phyloP scores from a whole-genome alignment of 35 echinoderm and acorn worm genomes.

The Eucidaris tribuloides region DNA sequence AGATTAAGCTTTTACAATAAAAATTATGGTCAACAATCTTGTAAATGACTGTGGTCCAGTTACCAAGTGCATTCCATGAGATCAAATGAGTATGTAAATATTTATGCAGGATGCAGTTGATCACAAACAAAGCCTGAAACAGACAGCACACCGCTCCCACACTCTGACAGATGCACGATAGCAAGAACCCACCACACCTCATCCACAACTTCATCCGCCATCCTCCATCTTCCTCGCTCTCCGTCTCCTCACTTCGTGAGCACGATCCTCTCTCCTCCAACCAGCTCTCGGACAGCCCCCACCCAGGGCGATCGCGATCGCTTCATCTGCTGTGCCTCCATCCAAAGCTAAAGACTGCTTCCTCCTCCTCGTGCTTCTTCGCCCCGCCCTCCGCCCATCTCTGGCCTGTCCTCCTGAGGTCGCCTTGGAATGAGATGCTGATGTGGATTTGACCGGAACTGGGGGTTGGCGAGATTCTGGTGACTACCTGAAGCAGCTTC shows the following conservation, averaged over 20 bases:
- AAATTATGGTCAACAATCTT: no score
- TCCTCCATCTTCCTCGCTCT: not conserved
- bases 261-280: not conserved
- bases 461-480: not conserved
- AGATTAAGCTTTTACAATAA: no score
- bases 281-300: constrained; percentile 11
- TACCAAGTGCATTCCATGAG: no score
- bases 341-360: not conserved
- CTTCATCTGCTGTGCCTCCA: constrained; percentile 9
- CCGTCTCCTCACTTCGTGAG: not conserved
- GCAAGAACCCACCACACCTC: not conserved
- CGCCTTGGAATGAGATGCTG: not conserved
- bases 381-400: not conserved
- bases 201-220: not conserved
- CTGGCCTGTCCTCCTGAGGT: not conserved
- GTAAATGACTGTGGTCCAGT: no score
- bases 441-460: not conserved
- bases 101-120: not conserved
- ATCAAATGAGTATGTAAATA: not conserved
- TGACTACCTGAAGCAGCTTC: not conserved
- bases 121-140: constrained; percentile 21
- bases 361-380: not conserved
- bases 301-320: constrained; percentile 12
- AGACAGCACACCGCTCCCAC: constrained; percentile 42
- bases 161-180: constrained; percentile 20